phyloP scores from a whole-genome alignment of 2,113 vertebrate species.

The Lota lota region DNA sequence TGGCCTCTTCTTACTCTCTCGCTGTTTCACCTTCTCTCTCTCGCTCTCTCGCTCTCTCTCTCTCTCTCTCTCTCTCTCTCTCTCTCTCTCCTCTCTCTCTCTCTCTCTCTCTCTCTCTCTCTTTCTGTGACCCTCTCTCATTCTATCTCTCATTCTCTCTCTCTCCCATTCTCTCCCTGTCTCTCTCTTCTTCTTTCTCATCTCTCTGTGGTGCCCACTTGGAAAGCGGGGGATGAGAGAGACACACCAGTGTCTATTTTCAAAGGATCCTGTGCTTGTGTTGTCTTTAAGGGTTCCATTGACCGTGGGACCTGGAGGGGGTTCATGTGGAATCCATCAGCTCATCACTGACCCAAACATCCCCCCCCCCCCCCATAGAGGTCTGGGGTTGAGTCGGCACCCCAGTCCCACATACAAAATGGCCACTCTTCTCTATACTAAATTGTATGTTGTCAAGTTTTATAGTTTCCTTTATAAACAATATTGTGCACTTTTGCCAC shows the following conservation, averaged over 20 bases:
- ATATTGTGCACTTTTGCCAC: too few relatives aligned
- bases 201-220: slow-evolving; percentile 29
- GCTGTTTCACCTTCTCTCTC: too few relatives aligned
- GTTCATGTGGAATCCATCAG: slow-evolving; percentile 34
- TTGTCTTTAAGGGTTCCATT: slow-evolving; percentile 42
- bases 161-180: not conserved
- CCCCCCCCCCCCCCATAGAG: slow-evolving; percentile 20
- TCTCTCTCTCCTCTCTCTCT: slow-evolving; percentile 12
- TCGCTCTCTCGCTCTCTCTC: too few relatives aligned
- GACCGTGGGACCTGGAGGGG: slow-evolving; percentile 19
- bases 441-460: too few relatives aligned
- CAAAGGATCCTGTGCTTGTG: slow-evolving; percentile 57
- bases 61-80: slow-evolving; percentile 12
- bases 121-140: slow-evolving; percentile 10
- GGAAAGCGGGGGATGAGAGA: slow-evolving; percentile 9
- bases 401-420: not conserved
- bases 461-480: too few relatives aligned
- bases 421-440: not conserved
- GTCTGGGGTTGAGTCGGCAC: slow-evolving; percentile 1
- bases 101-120: slow-evolving; percentile 5
- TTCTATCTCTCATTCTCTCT: too few relatives aligned
- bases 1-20: slow-evolving; percentile 10
- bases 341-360: too few relatives aligned
- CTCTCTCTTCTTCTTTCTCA: slow-evolving; percentile 27
- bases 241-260: slow-evolving; percentile 56